Percentiles rank a stretch among this genome's conserved stretches.
Conservation (phyloP, 2,797 vertebrate species). For the Amphiprion clarkii region DNA sequence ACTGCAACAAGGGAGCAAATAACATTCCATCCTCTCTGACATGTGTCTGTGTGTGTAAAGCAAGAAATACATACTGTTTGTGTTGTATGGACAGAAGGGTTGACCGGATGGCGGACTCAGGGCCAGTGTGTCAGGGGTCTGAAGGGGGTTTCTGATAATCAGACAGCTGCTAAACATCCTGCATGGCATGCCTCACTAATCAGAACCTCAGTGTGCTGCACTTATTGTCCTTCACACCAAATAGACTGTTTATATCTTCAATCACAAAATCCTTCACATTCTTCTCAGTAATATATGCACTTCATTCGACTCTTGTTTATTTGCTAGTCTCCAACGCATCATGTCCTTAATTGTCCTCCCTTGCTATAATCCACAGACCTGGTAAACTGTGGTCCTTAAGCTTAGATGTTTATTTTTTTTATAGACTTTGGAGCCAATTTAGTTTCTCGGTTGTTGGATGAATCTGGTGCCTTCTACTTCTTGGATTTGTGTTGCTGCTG, state of each 20-base stretch:
- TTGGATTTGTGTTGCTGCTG: conserved; percentile 2
- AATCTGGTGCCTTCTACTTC: conserved; percentile 26
- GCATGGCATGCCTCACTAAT: conserved; percentile 8
- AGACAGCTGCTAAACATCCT: conserved; percentile 11
- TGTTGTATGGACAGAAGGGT: conserved; percentile 4
- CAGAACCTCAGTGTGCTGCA: conserved; percentile 15
- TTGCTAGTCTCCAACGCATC: conserved; percentile 7
- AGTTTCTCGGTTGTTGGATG: conserved; percentile 24
- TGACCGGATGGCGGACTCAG: conserved; percentile 13
- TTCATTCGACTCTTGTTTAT: conserved; percentile 1
- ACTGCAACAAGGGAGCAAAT: conserved; percentile 51
- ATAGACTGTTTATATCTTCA: conserved; percentile 1
- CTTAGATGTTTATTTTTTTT: not conserved
- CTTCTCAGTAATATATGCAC: not conserved
- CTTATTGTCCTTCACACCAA: not conserved
- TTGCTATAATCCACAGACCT: conserved; percentile 13
- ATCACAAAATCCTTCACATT: conserved; percentile 1
- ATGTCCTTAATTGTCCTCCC: conserved; percentile 15
- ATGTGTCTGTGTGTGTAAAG: conserved; percentile 55
- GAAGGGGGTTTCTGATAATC: conserved; percentile 34
- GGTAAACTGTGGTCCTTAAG: not conserved
- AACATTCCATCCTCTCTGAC: conserved; percentile 56
- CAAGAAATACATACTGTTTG: conserved; percentile 17
- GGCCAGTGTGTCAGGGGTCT: conserved; percentile 14
- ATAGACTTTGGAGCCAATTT: conserved; percentile 18